These are phyloP conservation scores for Sphaeramia orbicularis DNA, from an alignment of 2,797 vertebrate genomes.

Conservation along the genomic window DNA sequence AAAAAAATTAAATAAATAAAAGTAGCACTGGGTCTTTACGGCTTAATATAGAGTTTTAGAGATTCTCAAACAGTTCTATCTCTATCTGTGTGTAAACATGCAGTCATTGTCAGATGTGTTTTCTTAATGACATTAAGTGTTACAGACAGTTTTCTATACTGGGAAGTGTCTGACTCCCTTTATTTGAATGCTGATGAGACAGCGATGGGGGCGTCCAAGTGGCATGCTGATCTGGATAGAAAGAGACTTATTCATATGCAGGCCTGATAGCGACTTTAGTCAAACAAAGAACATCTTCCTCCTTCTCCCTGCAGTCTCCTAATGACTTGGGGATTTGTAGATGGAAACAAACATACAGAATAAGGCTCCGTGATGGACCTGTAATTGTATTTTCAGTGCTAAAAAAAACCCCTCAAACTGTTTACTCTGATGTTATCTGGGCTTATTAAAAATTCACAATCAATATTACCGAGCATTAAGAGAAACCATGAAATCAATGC, in stretches of 20 bases:
- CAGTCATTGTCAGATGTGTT: constrained; percentile 35
- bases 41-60: too few species aligned
- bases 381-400: constrained; percentile 72
- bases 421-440: constrained; percentile 61
- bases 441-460: constrained; percentile 70
- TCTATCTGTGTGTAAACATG: constrained; percentile 31
- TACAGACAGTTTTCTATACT: constrained; percentile 67
- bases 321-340: constrained; percentile 75
- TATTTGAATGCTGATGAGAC: constrained; percentile 75
- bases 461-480: constrained; percentile 49
- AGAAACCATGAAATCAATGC: constrained; percentile 9
- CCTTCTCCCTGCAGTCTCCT: constrained; percentile 61
- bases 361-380: constrained; percentile 60
- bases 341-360: constrained; percentile 68
- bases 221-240: constrained; percentile 69
- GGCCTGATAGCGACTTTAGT: constrained; percentile 67
- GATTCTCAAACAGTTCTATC: constrained; percentile 12
- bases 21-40: too few species aligned
- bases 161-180: constrained; percentile 70
- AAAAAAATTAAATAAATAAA: too few species aligned
- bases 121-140: constrained; percentile 65
- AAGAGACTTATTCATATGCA: constrained; percentile 74
- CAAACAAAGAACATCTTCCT: constrained; percentile 73
- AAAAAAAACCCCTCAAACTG: constrained; percentile 67
- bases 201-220: constrained; percentile 58